Conservation (phyloP, 2,888 invertebrate genomes). For the Cordilura impudica region DNA sequence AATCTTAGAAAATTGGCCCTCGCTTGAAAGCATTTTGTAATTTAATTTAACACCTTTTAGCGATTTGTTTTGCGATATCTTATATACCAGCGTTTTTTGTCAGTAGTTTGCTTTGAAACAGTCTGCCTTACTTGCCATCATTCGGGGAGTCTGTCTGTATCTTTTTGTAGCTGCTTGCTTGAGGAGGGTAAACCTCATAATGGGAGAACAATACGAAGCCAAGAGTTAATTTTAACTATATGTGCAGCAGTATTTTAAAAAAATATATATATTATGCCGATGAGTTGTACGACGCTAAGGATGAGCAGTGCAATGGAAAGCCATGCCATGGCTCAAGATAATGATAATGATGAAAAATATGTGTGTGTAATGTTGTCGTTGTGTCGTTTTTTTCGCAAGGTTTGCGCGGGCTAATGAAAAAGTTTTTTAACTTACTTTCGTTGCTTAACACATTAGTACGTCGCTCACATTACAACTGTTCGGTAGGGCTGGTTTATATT, state of each 20-base stretch:
- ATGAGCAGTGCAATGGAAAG: background rate
- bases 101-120: too few relatives aligned
- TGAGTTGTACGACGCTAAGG: background rate
- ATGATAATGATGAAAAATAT: slow-evolving; percentile 26
- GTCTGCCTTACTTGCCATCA: background rate
- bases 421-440: slow-evolving; percentile 59
- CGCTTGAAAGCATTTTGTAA: too few relatives aligned
- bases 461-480: slow-evolving; percentile 74
- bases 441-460: slow-evolving; percentile 66
- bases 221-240: slow-evolving; percentile 46
- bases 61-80: too few relatives aligned
- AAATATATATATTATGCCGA: background rate
- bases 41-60: too few relatives aligned
- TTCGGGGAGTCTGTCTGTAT: background rate
- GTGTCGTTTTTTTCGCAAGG: slow-evolving; percentile 36
- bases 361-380: slow-evolving; percentile 37
- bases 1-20: too few relatives aligned
- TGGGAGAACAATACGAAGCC: background rate
- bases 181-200: background rate
- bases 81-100: background rate
- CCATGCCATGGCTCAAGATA: slow-evolving; percentile 43
- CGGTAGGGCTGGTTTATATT: slow-evolving; percentile 68
- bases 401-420: slow-evolving; percentile 59
- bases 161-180: background rate
- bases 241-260: slow-evolving; percentile 1